These are phyloP conservation scores for Cherax destructor DNA, from an alignment of 1,140 invertebrate species.

Conservation along the genomic window DNA sequence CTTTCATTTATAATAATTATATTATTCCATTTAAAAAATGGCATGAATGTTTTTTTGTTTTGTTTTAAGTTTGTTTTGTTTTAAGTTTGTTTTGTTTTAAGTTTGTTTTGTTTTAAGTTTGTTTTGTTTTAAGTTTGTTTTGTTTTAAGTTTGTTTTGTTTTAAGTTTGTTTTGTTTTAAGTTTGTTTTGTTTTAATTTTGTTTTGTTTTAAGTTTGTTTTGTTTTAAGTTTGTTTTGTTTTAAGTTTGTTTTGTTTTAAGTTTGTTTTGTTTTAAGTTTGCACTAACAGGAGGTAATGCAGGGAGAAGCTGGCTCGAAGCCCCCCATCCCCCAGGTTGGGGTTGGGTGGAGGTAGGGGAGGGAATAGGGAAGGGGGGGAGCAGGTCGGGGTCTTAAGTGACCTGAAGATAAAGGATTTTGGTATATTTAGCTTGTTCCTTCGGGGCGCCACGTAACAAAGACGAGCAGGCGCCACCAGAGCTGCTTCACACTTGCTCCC, in stretches of 20 bases:
- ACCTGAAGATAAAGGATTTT: constrained; percentile 17
- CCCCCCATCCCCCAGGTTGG: too few relatives aligned
- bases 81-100: too few relatives aligned
- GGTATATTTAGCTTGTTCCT: constrained; percentile 19
- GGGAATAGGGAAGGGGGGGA: not conserved
- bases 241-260: not conserved
- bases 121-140: too few relatives aligned
- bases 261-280: not conserved
- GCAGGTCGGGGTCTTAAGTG: not conserved
- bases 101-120: not conserved
- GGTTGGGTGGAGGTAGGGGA: not conserved
- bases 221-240: not conserved
- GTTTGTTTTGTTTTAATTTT: not conserved
- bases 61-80: not conserved
- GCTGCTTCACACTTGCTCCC: not conserved
- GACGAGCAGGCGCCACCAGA: not conserved
- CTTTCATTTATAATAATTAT: too few relatives aligned
- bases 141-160: too few relatives aligned
- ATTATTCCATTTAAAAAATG: too few relatives aligned
- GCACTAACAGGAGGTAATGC: not conserved
- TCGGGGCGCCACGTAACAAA: not conserved
- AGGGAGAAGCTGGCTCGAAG: not conserved
- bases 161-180: not conserved
- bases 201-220: not conserved
- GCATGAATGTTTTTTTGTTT: too few relatives aligned